Conservation (phyloP, 1,140 invertebrate genomes). For the Cydia splendana region DNA sequence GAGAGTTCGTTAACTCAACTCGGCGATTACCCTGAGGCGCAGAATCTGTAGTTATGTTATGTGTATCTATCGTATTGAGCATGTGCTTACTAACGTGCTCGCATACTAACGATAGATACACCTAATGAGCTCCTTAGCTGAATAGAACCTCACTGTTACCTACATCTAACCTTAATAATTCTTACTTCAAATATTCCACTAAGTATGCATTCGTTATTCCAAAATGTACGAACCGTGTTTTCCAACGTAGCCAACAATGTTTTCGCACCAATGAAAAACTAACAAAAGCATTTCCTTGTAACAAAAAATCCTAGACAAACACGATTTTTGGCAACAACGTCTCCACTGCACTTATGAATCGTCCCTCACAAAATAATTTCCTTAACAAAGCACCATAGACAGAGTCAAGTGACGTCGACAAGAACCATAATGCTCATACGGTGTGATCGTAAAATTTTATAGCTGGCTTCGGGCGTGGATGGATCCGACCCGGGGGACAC, state of each 20-base stretch:
- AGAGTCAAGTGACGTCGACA: constrained; percentile 45
- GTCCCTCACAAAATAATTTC: constrained; percentile 20
- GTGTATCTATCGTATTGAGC: neutral
- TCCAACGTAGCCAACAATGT: constrained; percentile 5
- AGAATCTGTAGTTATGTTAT: constrained; percentile 41
- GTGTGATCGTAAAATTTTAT: constrained; percentile 73
- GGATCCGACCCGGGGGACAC: constrained; percentile 50
- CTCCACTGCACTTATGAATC: neutral
- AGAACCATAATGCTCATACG: constrained; percentile 55
- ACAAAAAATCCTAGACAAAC: constrained; percentile 19
- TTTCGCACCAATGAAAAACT: neutral
- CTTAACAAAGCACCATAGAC: constrained; percentile 57
- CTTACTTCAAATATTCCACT: constrained; percentile 12
- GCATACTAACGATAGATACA: neutral
- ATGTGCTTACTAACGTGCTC: too few relatives aligned
- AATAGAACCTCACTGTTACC: neutral
- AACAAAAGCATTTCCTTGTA: neutral
- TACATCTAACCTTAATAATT: neutral
- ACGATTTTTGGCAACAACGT: neutral
- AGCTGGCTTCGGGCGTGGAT: constrained; percentile 55
- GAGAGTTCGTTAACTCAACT: constrained; percentile 58
- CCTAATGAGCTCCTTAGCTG: neutral
- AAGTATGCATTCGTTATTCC: neutral
- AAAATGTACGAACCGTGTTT: neutral
- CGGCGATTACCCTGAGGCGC: constrained; percentile 50